Base-by-base conservation (phyloP, 2,888 invertebrate genomes). In the Latrodectus hesperus region DNA sequence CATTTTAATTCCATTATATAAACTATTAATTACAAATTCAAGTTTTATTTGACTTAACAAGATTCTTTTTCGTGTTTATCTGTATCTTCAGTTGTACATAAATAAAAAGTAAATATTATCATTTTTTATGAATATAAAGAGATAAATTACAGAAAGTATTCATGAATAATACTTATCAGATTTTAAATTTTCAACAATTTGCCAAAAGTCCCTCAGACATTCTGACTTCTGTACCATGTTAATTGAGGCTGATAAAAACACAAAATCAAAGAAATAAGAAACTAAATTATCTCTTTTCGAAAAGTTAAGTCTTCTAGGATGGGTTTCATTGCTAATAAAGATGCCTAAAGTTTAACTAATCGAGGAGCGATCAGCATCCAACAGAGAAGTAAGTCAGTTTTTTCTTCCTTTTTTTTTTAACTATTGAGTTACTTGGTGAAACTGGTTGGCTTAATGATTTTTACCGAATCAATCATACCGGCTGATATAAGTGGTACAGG, bases 401-500 rank as follows among this genome's bases (percentile, higher is more conserved):
- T n/a, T n/a, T 12, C 11, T n/a, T 60, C 55, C n/a, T 49, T 79
- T 22, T n/a, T 11, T 12, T 26, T 22, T 17, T 55, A 52, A 26
- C 22, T 55, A 53, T 67, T 74, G 16, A 64, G 53, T 81, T 67
- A 65, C 55, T 72, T 22, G 14, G 22, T 22, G 26, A 22, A 76
- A 17, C 60, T 75, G 49, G 10, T 26, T 22, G 49, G 64, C 51
- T 16, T 84, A 84, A 84, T 84, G 84, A 84, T 84, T 84, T 84
- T 78, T 77, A 22, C 65, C 14, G 49, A 73, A 84, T 84, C 78
- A 84, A 84, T 84, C 78, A 78, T 72, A 53, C 67, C 84, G 73
- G 84, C 84, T 84, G 78, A 78, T 78, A 78, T 78, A 73, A 84
- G 65, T 72, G 77, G 74, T 65, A 77, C 76, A 70, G 84, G 76